Evolutionary conservation across 2,888 invertebrate genomes (phyloP).

Genomic region (Sphecodes monilicornis): DNA sequence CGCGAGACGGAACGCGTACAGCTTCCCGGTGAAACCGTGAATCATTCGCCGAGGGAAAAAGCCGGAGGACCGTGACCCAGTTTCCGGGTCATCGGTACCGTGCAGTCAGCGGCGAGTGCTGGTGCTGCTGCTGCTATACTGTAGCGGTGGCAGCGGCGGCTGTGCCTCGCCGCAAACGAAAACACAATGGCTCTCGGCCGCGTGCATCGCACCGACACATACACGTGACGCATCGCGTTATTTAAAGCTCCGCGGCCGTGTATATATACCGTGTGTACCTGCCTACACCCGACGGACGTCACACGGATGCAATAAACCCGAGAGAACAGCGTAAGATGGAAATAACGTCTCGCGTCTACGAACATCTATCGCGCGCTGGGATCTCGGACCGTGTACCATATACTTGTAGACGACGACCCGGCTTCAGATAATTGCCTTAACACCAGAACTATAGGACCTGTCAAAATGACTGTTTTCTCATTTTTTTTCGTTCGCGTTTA

Average conservation of each 20-base stretch:
- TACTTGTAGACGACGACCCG: no score
- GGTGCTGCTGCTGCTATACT: not conserved
- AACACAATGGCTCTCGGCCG: constrained; percentile 68
- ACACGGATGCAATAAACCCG: constrained; percentile 59
- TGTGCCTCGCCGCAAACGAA: constrained; percentile 50
- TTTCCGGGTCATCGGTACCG: constrained; percentile 67
- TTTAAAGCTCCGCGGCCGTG: constrained; percentile 55
- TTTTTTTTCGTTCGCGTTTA: no score
- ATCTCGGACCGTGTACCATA: no score
- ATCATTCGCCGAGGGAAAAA: constrained; percentile 45
- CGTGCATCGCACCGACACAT: constrained; percentile 57
- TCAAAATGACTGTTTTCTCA: no score
- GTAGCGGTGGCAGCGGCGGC: not conserved
- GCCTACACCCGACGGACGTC: constrained; percentile 46
- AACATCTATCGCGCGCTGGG: not conserved
- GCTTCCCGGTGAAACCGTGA: constrained; percentile 32
- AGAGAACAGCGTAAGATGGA: constrained; percentile 28
- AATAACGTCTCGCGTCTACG: constrained; percentile 18
- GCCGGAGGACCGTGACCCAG: constrained; percentile 61
- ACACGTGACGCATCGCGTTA: constrained; percentile 58
- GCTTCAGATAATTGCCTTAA: no score
- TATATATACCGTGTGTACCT: constrained; percentile 19
- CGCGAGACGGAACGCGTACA: constrained; percentile 8
- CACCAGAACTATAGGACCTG: no score
- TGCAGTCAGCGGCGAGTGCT: constrained; percentile 12